These are phyloP conservation scores for Phymorhynchus buccinoides DNA, from an alignment of 1,140 invertebrate species.

Conservation along the genomic window DNA sequence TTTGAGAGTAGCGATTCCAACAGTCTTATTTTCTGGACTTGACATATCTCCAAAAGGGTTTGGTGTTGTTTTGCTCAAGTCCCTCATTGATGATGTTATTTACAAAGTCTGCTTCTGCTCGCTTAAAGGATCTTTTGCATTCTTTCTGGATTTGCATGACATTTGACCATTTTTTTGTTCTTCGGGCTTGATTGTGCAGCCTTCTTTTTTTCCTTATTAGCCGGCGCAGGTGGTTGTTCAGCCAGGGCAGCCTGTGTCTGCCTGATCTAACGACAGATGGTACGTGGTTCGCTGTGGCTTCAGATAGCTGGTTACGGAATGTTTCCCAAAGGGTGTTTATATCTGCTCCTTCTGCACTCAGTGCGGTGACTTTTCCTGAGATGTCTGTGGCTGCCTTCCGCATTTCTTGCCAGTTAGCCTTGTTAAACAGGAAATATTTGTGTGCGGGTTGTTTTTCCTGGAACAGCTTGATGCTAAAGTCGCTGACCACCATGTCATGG, in stretches of 20 bases:
- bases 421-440: neutral
- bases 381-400: neutral
- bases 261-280: too few species aligned
- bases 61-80: slow-evolving; percentile 44
- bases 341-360: too few species aligned
- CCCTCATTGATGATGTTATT: slow-evolving; percentile 41
- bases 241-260: too few species aligned
- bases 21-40: slow-evolving; percentile 45
- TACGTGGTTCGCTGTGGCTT: too few species aligned
- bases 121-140: slow-evolving; percentile 41
- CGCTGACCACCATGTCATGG: neutral
- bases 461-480: neutral
- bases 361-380: too few species aligned
- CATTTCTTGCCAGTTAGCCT: neutral
- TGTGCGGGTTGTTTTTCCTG: neutral
- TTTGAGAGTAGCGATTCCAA: slow-evolving; percentile 35
- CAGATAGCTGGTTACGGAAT: too few species aligned
- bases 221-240: too few species aligned
- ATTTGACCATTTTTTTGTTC: neutral
- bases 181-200: neutral
- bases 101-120: slow-evolving; percentile 38
- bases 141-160: slow-evolving; percentile 32
- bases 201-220: too few species aligned
- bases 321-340: too few species aligned
- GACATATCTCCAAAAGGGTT: too few species aligned